Percentiles rank a stretch among this genome's conserved stretches.
phyloP scores from a whole-genome alignment of 2,113 vertebrate genomes.

The Mustelus asterias region DNA sequence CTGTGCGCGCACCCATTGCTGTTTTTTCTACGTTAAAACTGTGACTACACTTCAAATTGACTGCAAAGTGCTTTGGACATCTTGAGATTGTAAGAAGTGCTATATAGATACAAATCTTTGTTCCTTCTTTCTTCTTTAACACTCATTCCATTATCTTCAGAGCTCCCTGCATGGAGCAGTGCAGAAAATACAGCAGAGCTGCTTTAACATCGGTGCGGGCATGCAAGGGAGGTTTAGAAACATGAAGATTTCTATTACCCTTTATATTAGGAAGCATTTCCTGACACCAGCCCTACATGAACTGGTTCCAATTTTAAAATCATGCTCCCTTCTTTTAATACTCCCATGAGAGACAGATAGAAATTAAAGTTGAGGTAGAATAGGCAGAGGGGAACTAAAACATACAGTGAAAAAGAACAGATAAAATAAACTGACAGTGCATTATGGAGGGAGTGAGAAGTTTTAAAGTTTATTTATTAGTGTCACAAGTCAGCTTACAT shows the following conservation, averaged over 20 bases:
- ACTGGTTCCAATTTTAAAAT: neutral
- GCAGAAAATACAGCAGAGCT: neutral
- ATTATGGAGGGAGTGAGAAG: too few relatives aligned
- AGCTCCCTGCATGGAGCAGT: neutral
- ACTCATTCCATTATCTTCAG: neutral
- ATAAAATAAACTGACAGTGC: too few relatives aligned
- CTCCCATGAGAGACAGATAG: neutral
- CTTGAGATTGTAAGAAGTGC: neutral
- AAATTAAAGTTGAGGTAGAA: neutral
- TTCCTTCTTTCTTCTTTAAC: neutral
- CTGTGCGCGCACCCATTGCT: neutral
- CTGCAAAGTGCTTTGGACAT: slow-evolving; percentile 6
- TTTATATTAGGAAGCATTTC: neutral
- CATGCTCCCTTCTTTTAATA: neutral
- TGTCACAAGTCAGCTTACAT: too few relatives aligned
- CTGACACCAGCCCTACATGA: neutral
- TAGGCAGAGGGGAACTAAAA: neutral
- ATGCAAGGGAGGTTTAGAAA: neutral
- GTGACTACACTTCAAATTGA: neutral
- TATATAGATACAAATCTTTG: neutral
- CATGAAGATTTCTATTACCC: neutral
- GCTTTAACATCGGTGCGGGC: neutral
- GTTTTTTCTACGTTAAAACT: neutral
- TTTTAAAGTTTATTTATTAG: too few relatives aligned
- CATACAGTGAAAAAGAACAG: too few relatives aligned